Conservation (phyloP, 2,888 invertebrate species). For the Himalopsyche anomala region DNA sequence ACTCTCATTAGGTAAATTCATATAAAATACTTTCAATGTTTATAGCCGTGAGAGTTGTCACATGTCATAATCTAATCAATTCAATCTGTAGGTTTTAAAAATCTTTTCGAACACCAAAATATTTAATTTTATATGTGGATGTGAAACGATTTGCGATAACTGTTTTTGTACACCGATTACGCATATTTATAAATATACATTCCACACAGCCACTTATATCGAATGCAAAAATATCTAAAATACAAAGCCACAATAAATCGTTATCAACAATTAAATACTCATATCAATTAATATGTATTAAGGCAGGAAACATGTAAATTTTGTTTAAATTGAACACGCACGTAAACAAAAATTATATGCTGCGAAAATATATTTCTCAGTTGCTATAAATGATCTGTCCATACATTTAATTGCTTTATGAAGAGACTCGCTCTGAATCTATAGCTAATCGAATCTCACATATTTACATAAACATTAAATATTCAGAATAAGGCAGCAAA, state of each 20-base stretch:
- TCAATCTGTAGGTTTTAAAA: too few species aligned
- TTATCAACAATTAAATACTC: background rate
- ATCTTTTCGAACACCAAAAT: too few species aligned
- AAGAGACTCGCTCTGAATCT: background rate
- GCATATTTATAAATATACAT: background rate
- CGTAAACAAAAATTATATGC: background rate
- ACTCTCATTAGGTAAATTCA: too few species aligned
- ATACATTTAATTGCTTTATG: too few species aligned
- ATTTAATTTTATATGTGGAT: too few species aligned
- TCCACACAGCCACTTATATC: background rate
- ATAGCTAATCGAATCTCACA: background rate
- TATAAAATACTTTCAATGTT: too few species aligned
- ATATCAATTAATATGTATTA: background rate
- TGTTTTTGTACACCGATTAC: too few species aligned
- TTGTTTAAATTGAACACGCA: background rate
- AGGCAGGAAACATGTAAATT: background rate
- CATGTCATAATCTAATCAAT: too few species aligned
- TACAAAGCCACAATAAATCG: background rate
- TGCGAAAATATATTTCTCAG: background rate
- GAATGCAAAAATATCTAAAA: conserved; percentile 6
- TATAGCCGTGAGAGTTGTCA: too few species aligned
- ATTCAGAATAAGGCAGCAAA: conserved; percentile 7
- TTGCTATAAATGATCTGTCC: too few species aligned
- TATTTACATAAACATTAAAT: background rate
- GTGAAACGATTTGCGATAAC: too few species aligned